Conservation (phyloP, 2,797 vertebrate genomes). For the Manis crassicaudata region DNA sequence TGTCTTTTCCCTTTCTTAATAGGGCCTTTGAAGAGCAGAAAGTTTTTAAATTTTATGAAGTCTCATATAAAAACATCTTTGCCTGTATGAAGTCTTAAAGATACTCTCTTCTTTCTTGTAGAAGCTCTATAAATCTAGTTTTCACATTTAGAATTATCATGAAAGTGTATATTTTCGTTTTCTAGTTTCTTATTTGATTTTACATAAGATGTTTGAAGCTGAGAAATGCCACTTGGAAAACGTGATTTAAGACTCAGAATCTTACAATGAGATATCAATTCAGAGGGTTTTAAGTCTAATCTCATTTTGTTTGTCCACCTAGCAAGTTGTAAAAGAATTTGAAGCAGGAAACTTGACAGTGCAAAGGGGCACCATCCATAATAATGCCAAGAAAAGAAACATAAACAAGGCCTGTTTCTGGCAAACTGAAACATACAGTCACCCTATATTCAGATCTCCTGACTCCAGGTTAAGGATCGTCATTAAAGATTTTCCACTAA, state of each 20-base stretch:
- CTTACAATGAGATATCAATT: neutral
- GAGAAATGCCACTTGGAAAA: neutral
- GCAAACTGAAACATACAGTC: neutral
- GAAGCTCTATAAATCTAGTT: slow-evolving; percentile 1
- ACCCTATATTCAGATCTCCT: neutral
- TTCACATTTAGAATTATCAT: neutral
- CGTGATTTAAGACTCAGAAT: slow-evolving; percentile 20
- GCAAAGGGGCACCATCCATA: neutral
- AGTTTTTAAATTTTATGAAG: slow-evolving; percentile 49
- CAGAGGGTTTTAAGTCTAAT: neutral
- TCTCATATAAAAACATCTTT: neutral
- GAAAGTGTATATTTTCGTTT: neutral
- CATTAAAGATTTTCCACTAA: neutral
- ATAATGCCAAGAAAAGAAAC: neutral
- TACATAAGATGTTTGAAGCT: neutral
- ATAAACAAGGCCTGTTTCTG: neutral
- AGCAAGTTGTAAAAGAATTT: neutral
- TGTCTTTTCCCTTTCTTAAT: neutral
- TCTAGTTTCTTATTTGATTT: slow-evolving; percentile 35
- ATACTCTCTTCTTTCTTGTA: slow-evolving; percentile 19
- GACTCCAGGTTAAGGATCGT: neutral
- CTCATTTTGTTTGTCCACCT: neutral
- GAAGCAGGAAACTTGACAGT: neutral
- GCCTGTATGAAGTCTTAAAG: neutral
- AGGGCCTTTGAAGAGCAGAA: neutral